Conservation (phyloP, 2,113 vertebrate genomes). For the Hemiprocne comata region DNA sequence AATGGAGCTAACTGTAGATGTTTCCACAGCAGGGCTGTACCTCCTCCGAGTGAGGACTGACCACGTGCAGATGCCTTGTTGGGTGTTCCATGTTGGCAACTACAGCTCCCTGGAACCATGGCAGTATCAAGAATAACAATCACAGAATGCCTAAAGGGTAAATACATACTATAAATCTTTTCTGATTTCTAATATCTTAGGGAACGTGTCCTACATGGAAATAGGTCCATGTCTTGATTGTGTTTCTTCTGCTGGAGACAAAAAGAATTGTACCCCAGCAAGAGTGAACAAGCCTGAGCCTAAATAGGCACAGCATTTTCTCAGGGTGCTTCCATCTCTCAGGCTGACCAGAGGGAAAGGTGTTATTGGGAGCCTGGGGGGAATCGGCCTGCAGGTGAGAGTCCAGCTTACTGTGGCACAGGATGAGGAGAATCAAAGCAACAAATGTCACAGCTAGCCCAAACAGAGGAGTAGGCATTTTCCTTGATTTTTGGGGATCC, state of each 20-base stretch:
- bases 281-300: no score
- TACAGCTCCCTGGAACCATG: background rate
- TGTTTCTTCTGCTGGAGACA: background rate
- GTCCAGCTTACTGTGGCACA: background rate
- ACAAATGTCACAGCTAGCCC: rapidly evolving
- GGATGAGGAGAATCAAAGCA: background rate
- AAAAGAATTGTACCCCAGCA: background rate
- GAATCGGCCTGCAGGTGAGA: background rate
- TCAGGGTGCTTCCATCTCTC: background rate
- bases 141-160: background rate
- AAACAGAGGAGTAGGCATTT: background rate
- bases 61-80: no score
- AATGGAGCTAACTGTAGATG: background rate
- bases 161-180: background rate
- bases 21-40: background rate
- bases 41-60: background rate
- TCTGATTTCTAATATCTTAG: background rate
- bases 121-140: background rate
- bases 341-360: background rate
- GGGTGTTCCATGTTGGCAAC: rapidly evolving
- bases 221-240: background rate
- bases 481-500: background rate
- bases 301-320: rapidly evolving
- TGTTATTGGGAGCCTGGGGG: no score
- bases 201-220: background rate